A percentile compares a stretch with the other conserved stretches of the same genome.
These are phyloP conservation scores for Poeciliopsis paucimaculata DNA, from an alignment of 2,797 vertebrate genomes.

Conservation along the genomic window DNA sequence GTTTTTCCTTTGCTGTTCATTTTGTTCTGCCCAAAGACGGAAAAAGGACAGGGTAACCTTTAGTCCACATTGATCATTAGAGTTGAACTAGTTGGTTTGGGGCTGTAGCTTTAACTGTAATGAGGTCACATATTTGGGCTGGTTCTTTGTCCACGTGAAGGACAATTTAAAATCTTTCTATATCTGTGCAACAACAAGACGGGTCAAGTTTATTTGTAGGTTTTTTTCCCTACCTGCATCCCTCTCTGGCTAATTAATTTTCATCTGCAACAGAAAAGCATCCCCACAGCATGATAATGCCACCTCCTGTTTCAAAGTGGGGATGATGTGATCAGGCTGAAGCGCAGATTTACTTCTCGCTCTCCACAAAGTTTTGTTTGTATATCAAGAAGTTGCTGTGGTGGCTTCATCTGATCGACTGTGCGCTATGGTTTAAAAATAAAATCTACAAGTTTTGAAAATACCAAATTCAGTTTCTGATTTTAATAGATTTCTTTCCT, in stretches of 20 bases:
- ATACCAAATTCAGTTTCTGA: neutral
- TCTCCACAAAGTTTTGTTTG: neutral
- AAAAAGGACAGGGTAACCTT: neutral
- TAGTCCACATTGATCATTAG: neutral
- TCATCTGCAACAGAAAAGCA: neutral
- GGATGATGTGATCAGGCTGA: neutral
- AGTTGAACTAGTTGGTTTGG: neutral
- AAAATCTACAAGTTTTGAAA: neutral
- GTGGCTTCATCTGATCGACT: neutral
- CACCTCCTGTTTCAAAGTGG: neutral
- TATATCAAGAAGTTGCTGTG: neutral
- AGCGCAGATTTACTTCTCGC: neutral
- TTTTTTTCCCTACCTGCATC: neutral
- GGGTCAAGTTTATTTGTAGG: neutral
- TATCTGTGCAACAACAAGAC: neutral
- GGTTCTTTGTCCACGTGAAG: neutral
- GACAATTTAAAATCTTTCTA: neutral
- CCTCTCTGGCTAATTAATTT: neutral
- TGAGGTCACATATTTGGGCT: neutral
- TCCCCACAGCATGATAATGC: neutral
- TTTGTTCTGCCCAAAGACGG: conserved; percentile 17
- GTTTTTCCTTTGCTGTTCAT: conserved; percentile 24
- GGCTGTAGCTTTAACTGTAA: neutral
- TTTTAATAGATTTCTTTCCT: neutral
- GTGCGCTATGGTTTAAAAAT: neutral